Percentiles rank a stretch among this genome's conserved stretches.
Conservation (phyloP, 1,140 invertebrate genomes). For the Leptoteleia sp. region DNA sequence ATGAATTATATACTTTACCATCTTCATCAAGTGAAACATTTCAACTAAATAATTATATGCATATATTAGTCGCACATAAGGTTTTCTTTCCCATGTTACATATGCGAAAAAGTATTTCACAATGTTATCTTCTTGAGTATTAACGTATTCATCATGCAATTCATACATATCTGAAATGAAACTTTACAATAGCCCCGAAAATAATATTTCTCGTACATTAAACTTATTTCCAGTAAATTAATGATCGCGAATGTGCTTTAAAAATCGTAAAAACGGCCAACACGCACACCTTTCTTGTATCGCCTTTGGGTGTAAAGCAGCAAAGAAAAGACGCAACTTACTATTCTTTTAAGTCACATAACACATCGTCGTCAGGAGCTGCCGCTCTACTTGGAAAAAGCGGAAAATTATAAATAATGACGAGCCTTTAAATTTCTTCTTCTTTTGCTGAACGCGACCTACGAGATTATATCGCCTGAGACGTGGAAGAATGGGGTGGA, state of each 20-base stretch:
- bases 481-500: constrained; percentile 61
- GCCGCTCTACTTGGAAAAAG: constrained; percentile 60
- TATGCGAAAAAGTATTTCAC: too few relatives aligned
- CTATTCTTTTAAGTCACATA: constrained; percentile 71
- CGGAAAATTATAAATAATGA: constrained; percentile 81
- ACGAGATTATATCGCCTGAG: constrained; percentile 60
- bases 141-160: neutral
- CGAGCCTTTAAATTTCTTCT: constrained; percentile 70
- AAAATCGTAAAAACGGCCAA: constrained; percentile 24
- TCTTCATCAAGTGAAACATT: too few relatives aligned
- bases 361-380: constrained; percentile 56
- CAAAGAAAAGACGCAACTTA: constrained; percentile 58
- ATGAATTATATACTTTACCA: too few relatives aligned
- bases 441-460: constrained; percentile 57
- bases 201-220: constrained; percentile 10
- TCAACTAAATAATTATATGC: too few relatives aligned
- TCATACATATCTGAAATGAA: constrained; percentile 5
- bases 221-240: constrained; percentile 18
- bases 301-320: constrained; percentile 38
- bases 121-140: too few relatives aligned
- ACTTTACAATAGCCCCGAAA: constrained; percentile 8
- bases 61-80: too few relatives aligned
- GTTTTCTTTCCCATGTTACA: too few relatives aligned
- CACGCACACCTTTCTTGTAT: constrained; percentile 36
- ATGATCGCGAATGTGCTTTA: constrained; percentile 25